Conservation (phyloP, 2,113 vertebrate genomes). For the Cathartes aura region DNA sequence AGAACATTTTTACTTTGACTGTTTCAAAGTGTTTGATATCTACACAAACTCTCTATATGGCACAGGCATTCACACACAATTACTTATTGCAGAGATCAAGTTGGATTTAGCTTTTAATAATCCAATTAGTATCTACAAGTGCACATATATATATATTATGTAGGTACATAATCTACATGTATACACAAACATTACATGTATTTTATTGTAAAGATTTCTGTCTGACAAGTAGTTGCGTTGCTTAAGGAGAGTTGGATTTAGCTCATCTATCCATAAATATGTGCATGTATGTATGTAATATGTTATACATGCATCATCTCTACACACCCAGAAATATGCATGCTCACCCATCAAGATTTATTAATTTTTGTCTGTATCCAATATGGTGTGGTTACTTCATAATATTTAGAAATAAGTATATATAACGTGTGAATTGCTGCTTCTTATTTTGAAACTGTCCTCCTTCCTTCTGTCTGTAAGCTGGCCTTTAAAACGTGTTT, state of each 20-base stretch:
- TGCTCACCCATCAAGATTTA: background rate
- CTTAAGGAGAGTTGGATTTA: background rate
- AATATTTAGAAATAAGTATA: background rate
- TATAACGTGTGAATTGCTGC: background rate
- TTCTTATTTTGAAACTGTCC: background rate
- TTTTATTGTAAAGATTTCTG: background rate
- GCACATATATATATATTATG: background rate
- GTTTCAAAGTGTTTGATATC: background rate
- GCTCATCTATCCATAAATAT: background rate
- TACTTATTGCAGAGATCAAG: background rate
- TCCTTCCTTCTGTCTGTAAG: background rate
- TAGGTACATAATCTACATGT: background rate
- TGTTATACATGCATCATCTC: background rate
- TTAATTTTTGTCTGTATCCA: background rate
- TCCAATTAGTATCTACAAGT: background rate
- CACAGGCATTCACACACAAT: background rate
- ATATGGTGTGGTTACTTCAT: background rate
- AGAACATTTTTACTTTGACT: background rate
- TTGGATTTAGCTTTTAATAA: conserved; percentile 32
- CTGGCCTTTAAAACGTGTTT: conserved; percentile 12
- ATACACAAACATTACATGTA: background rate
- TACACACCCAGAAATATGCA: background rate
- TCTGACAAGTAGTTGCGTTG: background rate
- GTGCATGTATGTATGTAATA: background rate
- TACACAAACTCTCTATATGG: background rate